Percentiles rank a stretch among this genome's conserved stretches.
These are phyloP conservation scores for Mus musculus DNA, from an alignment of 2,113 vertebrate species.

Conservation along the genomic window DNA sequence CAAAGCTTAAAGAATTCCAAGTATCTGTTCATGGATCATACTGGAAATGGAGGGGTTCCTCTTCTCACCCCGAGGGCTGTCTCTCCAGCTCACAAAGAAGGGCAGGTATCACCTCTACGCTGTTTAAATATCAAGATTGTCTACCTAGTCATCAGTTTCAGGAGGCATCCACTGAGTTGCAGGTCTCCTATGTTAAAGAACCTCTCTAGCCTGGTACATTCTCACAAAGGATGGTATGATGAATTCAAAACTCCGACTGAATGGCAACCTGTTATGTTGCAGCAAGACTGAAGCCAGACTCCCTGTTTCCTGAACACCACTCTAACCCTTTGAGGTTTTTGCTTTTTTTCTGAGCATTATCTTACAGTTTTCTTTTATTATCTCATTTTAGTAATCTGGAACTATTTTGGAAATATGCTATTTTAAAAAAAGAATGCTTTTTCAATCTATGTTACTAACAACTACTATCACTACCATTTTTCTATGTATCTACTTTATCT, in stretches of 20 bases:
- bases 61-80: background rate
- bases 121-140: background rate
- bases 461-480: background rate
- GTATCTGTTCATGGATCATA: background rate
- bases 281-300: background rate
- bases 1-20: background rate
- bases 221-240: background rate
- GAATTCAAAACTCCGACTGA: constrained; percentile 9
- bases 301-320: background rate
- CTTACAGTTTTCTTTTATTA: background rate
- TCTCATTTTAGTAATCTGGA: background rate
- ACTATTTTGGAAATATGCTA: constrained; percentile 28
- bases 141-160: background rate
- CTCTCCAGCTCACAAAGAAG: background rate
- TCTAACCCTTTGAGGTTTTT: background rate
- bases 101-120: background rate
- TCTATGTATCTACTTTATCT: background rate
- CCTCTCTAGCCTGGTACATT: background rate
- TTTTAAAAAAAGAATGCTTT: constrained; percentile 16
- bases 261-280: background rate
- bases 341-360: background rate
- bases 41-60: background rate
- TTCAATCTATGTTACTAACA: background rate
- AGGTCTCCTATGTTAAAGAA: background rate
- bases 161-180: background rate